Evolutionary conservation across 2,888 invertebrate species (phyloP).

Genomic region (Trissoscelio sp.): DNA sequence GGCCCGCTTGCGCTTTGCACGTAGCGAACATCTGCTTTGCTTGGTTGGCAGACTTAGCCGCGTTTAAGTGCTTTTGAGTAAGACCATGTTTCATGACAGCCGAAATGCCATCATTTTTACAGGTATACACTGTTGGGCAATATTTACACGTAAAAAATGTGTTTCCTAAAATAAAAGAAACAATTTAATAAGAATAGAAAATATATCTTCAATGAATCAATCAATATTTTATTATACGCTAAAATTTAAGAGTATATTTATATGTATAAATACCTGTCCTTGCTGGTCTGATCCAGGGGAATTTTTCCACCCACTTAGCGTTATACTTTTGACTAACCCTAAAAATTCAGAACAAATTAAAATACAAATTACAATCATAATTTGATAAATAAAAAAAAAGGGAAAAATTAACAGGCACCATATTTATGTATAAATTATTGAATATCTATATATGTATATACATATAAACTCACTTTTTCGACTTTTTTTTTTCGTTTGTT

Average conservation of each 20-base stretch:
- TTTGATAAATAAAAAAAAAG: background rate
- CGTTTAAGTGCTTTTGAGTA: slow-evolving; percentile 14
- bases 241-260: too few relatives aligned
- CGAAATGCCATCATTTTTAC: slow-evolving; percentile 33
- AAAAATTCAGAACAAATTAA: background rate
- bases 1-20: slow-evolving; percentile 26
- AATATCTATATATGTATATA: background rate
- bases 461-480: background rate
- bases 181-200: too few relatives aligned
- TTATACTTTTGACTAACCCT: slow-evolving; percentile 2
- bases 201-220: too few relatives aligned
- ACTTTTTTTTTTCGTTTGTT: background rate
- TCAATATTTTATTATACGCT: too few relatives aligned
- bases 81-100: slow-evolving; percentile 15
- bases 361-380: slow-evolving; percentile 1
- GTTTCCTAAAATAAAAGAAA: too few relatives aligned
- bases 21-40: background rate
- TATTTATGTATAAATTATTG: slow-evolving; percentile 2
- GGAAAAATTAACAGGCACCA: background rate
- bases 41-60: background rate
- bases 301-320: slow-evolving; percentile 1
- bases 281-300: slow-evolving; percentile 2
- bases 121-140: slow-evolving; percentile 26
- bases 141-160: slow-evolving; percentile 29
- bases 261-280: background rate